A percentile compares a stretch with the other conserved stretches of the same genome.
Conservation (phyloP, 2,797 vertebrate species). For the Serranus cabrilla region DNA sequence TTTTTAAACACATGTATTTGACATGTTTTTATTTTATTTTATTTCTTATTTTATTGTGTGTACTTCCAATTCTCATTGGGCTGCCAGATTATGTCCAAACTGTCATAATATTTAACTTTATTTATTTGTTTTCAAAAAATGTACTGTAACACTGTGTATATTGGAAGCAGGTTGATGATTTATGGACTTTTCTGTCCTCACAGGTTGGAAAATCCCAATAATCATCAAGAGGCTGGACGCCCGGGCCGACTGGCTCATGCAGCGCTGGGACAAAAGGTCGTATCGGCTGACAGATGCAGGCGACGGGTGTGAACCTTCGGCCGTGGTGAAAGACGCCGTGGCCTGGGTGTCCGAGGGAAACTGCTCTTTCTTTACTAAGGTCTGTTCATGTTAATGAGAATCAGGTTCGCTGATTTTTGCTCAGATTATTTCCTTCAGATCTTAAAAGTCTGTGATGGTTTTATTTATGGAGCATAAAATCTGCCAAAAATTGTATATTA, state of each 20-base stretch:
- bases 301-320: constrained; percentile 76
- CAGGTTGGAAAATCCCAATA: constrained; percentile 82
- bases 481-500: too few species aligned
- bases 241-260: constrained; percentile 86
- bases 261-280: constrained; percentile 60
- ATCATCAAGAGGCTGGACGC: constrained; percentile 83
- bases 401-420: neutral
- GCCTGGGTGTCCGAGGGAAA: constrained; percentile 85
- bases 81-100: too few species aligned
- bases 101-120: too few species aligned
- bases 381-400: constrained; percentile 33
- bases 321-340: constrained; percentile 70
- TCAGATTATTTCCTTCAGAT: neutral
- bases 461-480: too few species aligned
- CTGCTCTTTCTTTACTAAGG: constrained; percentile 88
- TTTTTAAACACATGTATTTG: too few species aligned
- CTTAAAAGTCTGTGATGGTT: too few species aligned
- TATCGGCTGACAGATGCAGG: constrained; percentile 77
- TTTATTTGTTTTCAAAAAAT: neutral
- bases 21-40: too few species aligned
- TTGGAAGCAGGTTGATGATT: neutral
- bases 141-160: neutral
- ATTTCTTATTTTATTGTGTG: too few species aligned
- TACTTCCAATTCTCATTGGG: too few species aligned
- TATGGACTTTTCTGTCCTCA: neutral